A percentile compares a stretch with the other conserved stretches of the same genome.
Conservation (phyloP, 2,797 vertebrate genomes). For the Botia almorhae region DNA sequence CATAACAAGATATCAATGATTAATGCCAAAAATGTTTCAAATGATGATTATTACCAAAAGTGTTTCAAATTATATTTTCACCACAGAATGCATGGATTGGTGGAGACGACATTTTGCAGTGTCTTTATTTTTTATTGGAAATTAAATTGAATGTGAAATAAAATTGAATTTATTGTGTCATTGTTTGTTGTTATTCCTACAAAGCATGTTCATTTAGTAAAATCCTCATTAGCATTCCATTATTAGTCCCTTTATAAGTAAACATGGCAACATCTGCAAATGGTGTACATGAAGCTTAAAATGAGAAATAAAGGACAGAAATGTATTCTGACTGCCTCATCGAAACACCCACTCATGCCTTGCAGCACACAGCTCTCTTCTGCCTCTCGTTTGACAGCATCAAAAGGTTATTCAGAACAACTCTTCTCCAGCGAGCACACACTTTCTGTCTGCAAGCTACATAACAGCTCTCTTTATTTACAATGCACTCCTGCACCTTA, state of each 20-base stretch:
- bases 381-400: conserved; percentile 62
- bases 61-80: too few relatives aligned
- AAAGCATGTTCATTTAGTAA: not conserved
- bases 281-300: conserved; percentile 27
- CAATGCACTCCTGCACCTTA: conserved; percentile 45
- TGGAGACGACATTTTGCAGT: not conserved
- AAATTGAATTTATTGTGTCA: too few relatives aligned
- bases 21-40: too few relatives aligned
- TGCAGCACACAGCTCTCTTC: conserved; percentile 51
- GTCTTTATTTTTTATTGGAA: not conserved
- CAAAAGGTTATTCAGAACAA: conserved; percentile 62
- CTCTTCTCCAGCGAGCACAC: conserved; percentile 48
- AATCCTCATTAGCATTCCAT: conserved; percentile 14
- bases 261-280: conserved; percentile 31
- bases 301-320: conserved; percentile 55
- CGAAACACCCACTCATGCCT: conserved; percentile 58
- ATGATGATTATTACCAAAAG: too few relatives aligned
- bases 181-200: not conserved
- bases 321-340: conserved; percentile 52
- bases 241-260: conserved; percentile 2
- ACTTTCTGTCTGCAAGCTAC: conserved; percentile 55
- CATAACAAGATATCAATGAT: too few relatives aligned
- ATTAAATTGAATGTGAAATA: not conserved
- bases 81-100: too few relatives aligned
- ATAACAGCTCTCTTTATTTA: conserved; percentile 54